A percentile compares a stretch with the other conserved stretches of the same genome.
phyloP scores from a whole-genome alignment of 2,888 invertebrate genomes.

The Coelopa pilipes region DNA sequence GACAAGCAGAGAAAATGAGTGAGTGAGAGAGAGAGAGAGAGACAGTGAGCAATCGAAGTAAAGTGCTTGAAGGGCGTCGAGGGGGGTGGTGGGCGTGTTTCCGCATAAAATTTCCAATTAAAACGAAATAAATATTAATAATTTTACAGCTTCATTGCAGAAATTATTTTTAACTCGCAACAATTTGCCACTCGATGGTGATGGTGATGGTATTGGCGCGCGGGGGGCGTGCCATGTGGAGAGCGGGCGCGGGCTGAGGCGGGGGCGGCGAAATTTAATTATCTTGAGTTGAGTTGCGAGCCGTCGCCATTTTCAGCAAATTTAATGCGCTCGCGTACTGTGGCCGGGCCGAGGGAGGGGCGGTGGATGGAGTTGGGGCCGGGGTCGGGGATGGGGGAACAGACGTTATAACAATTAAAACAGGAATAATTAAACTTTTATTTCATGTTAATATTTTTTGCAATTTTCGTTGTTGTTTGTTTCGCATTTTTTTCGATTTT shows the following conservation, averaged over 20 bases:
- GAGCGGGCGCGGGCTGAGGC: not conserved
- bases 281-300: constrained; percentile 17
- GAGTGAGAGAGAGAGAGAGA: not conserved
- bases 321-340: not conserved
- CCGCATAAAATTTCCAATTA: constrained; percentile 38
- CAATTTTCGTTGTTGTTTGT: not conserved
- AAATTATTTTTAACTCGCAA: constrained; percentile 26
- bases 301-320: constrained; percentile 5
- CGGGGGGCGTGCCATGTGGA: not conserved
- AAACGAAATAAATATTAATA: constrained; percentile 39
- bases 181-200: constrained; percentile 27
- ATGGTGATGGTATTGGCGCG: not conserved
- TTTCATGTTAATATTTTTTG: constrained; percentile 15
- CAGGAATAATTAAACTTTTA: constrained; percentile 29
- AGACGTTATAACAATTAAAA: constrained; percentile 16
- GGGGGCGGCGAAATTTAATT: constrained; percentile 28
- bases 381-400: constrained; percentile 2
- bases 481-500: not conserved
- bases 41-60: too few species aligned
- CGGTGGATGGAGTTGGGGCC: not conserved
- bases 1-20: too few species aligned
- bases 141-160: constrained; percentile 27
- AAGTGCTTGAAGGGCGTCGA: not conserved
- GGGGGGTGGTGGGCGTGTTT: constrained; percentile 12
- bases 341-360: not conserved